These are phyloP conservation scores for Peromyscus nudipes DNA, from an alignment of 2,797 vertebrate species.

Conservation along the genomic window DNA sequence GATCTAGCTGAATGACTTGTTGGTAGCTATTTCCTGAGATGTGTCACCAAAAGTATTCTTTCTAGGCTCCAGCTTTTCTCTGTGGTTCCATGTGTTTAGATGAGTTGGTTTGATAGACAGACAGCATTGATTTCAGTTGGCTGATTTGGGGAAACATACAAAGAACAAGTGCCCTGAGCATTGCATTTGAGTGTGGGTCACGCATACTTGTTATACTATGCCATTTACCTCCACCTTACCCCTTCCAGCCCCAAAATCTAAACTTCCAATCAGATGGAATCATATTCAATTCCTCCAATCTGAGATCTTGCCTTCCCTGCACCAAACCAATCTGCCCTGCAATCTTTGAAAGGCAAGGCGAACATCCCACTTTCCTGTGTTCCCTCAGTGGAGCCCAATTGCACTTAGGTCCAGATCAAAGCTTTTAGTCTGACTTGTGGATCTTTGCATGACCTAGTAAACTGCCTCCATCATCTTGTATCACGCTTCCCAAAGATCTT, in stretches of 20 bases:
- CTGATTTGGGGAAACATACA: neutral
- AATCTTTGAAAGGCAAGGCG: neutral
- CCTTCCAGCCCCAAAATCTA: neutral
- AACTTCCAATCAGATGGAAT: neutral
- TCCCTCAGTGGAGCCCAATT: neutral
- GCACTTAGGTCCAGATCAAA: neutral
- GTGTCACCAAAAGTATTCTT: constrained; percentile 9
- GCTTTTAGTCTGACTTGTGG: neutral
- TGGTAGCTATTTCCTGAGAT: neutral
- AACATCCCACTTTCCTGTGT: neutral
- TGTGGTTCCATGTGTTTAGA: neutral
- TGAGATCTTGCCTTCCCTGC: neutral
- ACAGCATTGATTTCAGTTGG: neutral
- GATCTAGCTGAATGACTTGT: constrained; percentile 23
- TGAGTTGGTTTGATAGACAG: neutral
- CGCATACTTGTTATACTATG: no score
- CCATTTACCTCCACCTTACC: neutral
- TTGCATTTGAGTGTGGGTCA: neutral
- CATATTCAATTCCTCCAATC: neutral
- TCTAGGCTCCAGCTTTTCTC: neutral
- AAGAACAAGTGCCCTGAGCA: neutral
- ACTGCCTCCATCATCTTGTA: neutral
- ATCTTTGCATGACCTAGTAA: accelerated
- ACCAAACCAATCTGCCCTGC: neutral
- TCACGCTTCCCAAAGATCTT: neutral